Evolutionary conservation across 2,888 invertebrate genomes (phyloP).

Genomic region (Aphidius colemani): DNA sequence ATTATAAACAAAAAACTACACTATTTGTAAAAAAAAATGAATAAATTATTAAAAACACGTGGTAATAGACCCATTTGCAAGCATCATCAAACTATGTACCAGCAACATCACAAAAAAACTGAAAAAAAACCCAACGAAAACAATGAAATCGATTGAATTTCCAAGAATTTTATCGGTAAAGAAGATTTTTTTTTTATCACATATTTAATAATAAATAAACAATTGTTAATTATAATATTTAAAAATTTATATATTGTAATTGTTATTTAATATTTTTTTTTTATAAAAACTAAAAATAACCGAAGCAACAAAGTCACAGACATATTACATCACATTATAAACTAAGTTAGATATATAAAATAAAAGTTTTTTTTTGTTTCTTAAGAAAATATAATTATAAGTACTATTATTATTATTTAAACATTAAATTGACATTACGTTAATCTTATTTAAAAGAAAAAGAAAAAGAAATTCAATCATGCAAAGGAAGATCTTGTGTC

Average conservation of each 20-base stretch:
- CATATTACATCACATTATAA: background rate
- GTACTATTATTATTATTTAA: conserved; percentile 8
- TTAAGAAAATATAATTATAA: conserved; percentile 4
- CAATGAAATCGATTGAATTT: too few species aligned
- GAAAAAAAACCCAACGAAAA: too few species aligned
- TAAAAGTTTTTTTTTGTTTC: background rate
- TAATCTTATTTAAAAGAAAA: background rate
- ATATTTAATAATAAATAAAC: background rate
- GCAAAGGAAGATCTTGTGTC: background rate
- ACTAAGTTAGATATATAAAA: background rate
- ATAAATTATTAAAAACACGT: too few species aligned
- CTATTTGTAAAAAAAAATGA: too few species aligned
- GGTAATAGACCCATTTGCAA: too few species aligned
- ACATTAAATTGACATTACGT: conserved; percentile 1
- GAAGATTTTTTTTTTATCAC: too few species aligned
- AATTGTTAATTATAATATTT: too few species aligned
- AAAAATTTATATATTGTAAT: too few species aligned
- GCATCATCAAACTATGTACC: too few species aligned
- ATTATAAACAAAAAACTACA: too few species aligned
- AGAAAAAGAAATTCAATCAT: background rate
- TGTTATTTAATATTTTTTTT: background rate
- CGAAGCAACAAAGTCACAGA: background rate
- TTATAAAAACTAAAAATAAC: background rate
- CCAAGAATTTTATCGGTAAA: too few species aligned
- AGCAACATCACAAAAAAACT: too few species aligned